These are phyloP conservation scores for Sciurus vulgaris DNA, from an alignment of 2,797 vertebrate genomes.

Conservation along the genomic window DNA sequence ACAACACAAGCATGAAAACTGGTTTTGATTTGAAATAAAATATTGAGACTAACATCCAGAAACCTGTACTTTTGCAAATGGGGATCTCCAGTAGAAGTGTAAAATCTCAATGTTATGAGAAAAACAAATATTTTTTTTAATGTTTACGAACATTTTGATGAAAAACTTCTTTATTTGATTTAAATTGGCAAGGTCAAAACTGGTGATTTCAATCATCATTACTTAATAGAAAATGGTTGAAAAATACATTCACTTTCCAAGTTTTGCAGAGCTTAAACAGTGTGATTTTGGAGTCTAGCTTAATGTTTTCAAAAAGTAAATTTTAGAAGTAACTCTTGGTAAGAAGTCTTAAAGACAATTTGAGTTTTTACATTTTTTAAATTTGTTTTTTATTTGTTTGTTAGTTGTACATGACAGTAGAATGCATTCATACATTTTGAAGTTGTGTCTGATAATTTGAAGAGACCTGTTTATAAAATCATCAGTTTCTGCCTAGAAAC, in stretches of 20 bases:
- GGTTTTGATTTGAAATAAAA: conserved; percentile 59
- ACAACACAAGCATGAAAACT: background rate
- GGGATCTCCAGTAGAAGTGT: background rate
- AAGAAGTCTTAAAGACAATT: background rate
- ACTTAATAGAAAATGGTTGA: conserved; percentile 26
- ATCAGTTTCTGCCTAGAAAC: background rate
- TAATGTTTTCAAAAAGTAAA: background rate
- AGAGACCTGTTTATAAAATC: background rate
- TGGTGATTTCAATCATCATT: background rate
- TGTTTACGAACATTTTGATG: background rate
- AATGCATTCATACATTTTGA: too few species aligned
- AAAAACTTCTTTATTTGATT: conserved; percentile 30
- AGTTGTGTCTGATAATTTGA: background rate
- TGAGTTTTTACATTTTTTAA: too few species aligned
- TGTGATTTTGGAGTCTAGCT: background rate
- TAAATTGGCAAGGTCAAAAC: conserved; percentile 37
- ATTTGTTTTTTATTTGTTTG: background rate
- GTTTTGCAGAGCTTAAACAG: background rate
- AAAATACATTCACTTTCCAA: conserved; percentile 25
- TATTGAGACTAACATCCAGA: background rate
- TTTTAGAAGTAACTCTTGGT: conserved; percentile 24
- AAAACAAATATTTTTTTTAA: background rate
- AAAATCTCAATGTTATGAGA: background rate
- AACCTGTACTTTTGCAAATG: background rate
- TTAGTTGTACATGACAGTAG: background rate